phyloP scores from a whole-genome alignment of 1,140 invertebrate species.

The Leptinotarsa undecemlineata region DNA sequence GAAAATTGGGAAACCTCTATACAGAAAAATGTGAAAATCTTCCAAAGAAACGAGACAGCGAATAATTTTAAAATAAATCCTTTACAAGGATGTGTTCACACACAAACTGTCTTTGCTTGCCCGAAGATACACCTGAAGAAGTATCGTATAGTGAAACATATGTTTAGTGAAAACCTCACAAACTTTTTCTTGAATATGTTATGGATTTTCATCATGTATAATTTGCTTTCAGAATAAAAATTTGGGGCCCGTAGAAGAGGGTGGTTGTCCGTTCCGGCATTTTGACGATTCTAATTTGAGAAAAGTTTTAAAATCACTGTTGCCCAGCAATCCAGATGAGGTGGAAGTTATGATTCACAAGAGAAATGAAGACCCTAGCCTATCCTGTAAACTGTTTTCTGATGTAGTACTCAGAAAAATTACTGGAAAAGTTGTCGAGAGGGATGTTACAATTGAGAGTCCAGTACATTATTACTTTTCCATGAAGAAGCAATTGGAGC shows the following conservation, averaged over 20 bases:
- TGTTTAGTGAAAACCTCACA: too few relatives aligned
- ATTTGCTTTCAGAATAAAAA: constrained; percentile 60
- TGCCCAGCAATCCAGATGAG: constrained; percentile 22
- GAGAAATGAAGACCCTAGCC: constrained; percentile 29
- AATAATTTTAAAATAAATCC: too few relatives aligned
- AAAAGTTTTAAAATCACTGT: constrained; percentile 37
- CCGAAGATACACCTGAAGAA: background rate
- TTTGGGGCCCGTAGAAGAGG: constrained; percentile 59
- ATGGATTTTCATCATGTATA: background rate
- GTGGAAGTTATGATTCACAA: constrained; percentile 33
- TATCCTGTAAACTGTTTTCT: constrained; percentile 25
- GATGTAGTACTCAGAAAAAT: constrained; percentile 13
- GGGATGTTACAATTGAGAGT: constrained; percentile 6
- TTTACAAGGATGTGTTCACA: too few relatives aligned
- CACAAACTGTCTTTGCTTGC: background rate
- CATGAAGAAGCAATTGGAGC: background rate
- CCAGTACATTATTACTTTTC: constrained; percentile 25
- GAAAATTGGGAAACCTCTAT: too few relatives aligned
- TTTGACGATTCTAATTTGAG: constrained; percentile 58
- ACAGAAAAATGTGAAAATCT: too few relatives aligned
- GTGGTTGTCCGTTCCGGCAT: constrained; percentile 65
- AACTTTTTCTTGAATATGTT: background rate
- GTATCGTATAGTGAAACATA: too few relatives aligned
- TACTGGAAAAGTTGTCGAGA: background rate
- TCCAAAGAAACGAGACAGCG: too few relatives aligned